phyloP scores from a whole-genome alignment of 1,140 invertebrate genomes.

The Paraescarpia echinospica region DNA sequence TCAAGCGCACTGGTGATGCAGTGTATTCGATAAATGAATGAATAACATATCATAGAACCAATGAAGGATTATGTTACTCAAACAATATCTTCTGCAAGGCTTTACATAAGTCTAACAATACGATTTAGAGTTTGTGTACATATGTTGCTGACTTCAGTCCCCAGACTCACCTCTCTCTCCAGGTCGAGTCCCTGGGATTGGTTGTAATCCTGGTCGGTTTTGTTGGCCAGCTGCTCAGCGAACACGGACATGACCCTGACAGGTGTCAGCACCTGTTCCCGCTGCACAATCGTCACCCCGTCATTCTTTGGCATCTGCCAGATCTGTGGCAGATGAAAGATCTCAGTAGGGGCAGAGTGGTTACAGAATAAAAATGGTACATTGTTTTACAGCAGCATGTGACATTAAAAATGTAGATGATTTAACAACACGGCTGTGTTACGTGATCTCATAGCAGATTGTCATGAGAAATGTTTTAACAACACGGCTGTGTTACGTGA shows the following conservation, averaged over 20 bases:
- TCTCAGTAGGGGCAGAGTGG: neutral
- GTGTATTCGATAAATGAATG: no score
- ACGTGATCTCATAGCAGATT: neutral
- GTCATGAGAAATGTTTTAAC: neutral
- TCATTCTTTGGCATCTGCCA: conserved; percentile 20
- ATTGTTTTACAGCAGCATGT: neutral
- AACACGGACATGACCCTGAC: conserved; percentile 91
- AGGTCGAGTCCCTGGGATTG: conserved; percentile 47
- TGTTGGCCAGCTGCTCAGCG: conserved; percentile 67
- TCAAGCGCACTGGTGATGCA: no score
- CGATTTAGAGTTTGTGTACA: no score
- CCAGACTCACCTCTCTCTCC: conserved; percentile 30
- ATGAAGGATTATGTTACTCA: no score
- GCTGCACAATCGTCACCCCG: conserved; percentile 66
- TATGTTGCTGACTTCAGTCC: neutral
- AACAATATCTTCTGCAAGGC: no score
- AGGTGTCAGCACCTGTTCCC: conserved; percentile 76
- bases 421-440: neutral
- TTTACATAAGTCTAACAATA: no score
- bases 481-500: neutral
- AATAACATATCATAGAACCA: no score
- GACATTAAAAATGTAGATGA: neutral
- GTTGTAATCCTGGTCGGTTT: conserved; percentile 65
- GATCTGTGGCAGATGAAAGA: neutral
- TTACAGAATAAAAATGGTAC: neutral